These are phyloP conservation scores for Paralichthys olivaceus DNA, from an alignment of 2,113 vertebrate species.

Conservation along the genomic window DNA sequence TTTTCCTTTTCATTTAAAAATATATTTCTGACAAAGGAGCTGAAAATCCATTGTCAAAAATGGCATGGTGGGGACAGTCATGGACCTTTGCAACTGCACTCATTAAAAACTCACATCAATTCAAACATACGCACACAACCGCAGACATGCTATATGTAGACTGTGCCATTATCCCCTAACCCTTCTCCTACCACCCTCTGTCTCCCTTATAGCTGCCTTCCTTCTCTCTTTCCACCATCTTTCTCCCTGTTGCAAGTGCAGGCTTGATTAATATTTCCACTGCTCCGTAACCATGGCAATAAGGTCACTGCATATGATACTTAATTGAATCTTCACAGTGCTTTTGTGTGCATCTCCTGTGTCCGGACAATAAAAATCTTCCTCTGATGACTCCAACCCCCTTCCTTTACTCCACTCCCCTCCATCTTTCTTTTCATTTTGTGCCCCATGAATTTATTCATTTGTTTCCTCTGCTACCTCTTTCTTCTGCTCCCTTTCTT, in stretches of 20 bases:
- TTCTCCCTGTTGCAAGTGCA: constrained; percentile 77
- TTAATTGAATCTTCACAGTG: constrained; percentile 99
- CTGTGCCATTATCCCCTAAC: constrained; percentile 49
- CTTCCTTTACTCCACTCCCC: constrained; percentile 61
- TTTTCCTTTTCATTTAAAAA: constrained; percentile 27
- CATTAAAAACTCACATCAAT: constrained; percentile 65
- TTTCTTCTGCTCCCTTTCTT: constrained; percentile 67
- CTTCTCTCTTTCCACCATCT: constrained; percentile 68
- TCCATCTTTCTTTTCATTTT: constrained; percentile 75
- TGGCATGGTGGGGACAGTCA: constrained; percentile 23
- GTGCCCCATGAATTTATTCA: constrained; percentile 78
- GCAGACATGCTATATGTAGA: constrained; percentile 16
- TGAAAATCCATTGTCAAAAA: constrained; percentile 41
- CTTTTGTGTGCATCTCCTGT: constrained; percentile 85
- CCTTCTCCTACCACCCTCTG: constrained; percentile 41
- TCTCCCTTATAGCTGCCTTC: constrained; percentile 56
- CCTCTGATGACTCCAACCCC: constrained; percentile 77
- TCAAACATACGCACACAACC: constrained; percentile 26
- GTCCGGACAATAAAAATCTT: constrained; percentile 85
- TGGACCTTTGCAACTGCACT: constrained; percentile 46
- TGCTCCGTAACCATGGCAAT: constrained; percentile 99
- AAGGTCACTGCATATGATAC: constrained; percentile 99
- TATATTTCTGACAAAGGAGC: constrained; percentile 25
- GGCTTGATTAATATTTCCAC: constrained; percentile 99
- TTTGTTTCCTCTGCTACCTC: constrained; percentile 69